Conservation (phyloP, 1,140 invertebrate species). For the Orchesella cincta region DNA sequence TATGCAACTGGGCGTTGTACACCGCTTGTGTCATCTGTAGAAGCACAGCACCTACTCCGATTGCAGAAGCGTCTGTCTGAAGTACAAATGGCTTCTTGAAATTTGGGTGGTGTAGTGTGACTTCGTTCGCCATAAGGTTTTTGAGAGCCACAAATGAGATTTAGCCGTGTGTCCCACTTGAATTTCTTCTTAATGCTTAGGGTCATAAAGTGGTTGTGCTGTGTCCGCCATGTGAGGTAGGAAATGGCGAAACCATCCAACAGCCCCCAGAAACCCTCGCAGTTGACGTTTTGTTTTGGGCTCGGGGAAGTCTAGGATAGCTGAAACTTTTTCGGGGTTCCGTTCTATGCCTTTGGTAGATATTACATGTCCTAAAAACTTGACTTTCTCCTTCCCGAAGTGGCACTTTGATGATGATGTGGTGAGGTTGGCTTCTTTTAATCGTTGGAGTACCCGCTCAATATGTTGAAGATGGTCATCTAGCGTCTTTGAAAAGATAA, state of each 20-base stretch:
- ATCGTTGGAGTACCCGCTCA: slow-evolving; percentile 27
- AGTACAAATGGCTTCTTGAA: slow-evolving; percentile 54
- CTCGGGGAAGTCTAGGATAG: slow-evolving; percentile 51
- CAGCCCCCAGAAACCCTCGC: slow-evolving; percentile 52
- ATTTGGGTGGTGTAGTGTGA: slow-evolving; percentile 46
- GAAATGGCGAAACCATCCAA: slow-evolving; percentile 54
- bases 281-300: slow-evolving; percentile 52
- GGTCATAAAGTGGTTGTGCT: slow-evolving; percentile 50
- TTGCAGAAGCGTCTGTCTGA: slow-evolving; percentile 57
- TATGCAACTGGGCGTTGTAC: slow-evolving; percentile 49
- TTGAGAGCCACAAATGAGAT: slow-evolving; percentile 20
- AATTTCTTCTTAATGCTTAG: slow-evolving; percentile 22
- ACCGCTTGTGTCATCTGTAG: slow-evolving; percentile 53
- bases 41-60: slow-evolving; percentile 56
- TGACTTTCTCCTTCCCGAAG: slow-evolving; percentile 49
- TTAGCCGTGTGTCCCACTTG: slow-evolving; percentile 11
- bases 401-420: slow-evolving; percentile 51
- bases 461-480: slow-evolving; percentile 52
- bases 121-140: slow-evolving; percentile 20
- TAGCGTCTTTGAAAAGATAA: slow-evolving; percentile 55
- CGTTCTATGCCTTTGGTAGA: slow-evolving; percentile 52
- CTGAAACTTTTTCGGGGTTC: slow-evolving; percentile 53
- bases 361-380: slow-evolving; percentile 54
- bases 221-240: slow-evolving; percentile 51
- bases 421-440: slow-evolving; percentile 41